Evolutionary conservation across 2,888 invertebrate genomes (phyloP).

Genomic region (Invenusta paracnida): DNA sequence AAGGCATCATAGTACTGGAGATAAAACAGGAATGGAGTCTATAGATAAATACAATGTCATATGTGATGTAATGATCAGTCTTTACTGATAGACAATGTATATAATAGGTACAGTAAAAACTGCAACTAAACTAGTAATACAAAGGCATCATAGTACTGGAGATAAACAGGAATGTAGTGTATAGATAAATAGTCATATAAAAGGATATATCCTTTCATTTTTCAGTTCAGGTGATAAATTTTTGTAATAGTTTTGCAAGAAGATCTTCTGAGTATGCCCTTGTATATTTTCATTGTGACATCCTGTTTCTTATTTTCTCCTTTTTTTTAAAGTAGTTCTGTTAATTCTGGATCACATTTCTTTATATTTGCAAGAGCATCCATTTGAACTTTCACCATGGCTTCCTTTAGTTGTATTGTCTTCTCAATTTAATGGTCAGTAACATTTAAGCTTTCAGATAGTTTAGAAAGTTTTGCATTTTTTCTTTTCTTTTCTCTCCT

Average conservation of each 20-base stretch:
- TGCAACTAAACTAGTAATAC: too few species aligned
- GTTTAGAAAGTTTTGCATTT: not conserved
- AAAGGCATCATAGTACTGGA: not conserved
- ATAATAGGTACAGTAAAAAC: too few species aligned
- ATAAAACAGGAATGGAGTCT: not conserved
- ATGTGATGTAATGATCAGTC: too few species aligned
- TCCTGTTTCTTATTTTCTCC: not conserved
- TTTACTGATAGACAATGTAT: too few species aligned
- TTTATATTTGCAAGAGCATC: not conserved
- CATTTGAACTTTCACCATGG: not conserved
- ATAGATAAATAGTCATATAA: not conserved
- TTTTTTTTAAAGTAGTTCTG: not conserved
- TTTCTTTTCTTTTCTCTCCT: not conserved
- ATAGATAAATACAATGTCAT: not conserved
- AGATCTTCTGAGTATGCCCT: not conserved
- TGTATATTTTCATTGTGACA: not conserved
- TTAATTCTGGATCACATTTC: not conserved
- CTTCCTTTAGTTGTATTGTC: not conserved
- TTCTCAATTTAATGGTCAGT: not conserved
- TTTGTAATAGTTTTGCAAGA: not conserved
- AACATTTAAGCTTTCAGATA: not conserved
- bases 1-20: not conserved
- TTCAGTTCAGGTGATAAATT: not conserved
- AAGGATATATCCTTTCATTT: not conserved
- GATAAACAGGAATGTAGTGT: not conserved